Evolutionary conservation across 92 coral and sea anemone genomes (phyloP), one percentile per base, ranked within the genome.

Genomic region (Palythoa grandis): DNA sequence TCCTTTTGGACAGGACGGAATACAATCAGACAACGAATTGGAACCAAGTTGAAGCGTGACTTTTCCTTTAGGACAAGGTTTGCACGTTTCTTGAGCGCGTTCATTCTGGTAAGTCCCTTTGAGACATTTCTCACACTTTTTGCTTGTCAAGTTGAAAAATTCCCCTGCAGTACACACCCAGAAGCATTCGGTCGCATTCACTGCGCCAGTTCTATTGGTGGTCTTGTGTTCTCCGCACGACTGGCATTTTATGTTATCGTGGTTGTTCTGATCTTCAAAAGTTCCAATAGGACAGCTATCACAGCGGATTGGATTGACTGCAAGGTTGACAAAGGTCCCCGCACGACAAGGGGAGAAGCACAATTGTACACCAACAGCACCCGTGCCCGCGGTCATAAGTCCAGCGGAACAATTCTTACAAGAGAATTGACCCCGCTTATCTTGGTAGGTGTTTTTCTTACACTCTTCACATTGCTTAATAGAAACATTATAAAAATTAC

Each of bases 11-110:
- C 85, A 80, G 1, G 85, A 48, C 22, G 85, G 60, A 80, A 80
- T 66, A 52, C 85, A 80, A 24, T 67, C 74, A 66, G 25, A 24
- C 20, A 22, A 20, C 6, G 43, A 39, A 70, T 65, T 80, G 1
- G 85, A 80, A 10, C 73, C 73, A 52, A 17, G 6, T 19, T 12
- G 58, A 57, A 80, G 19, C 60, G 85, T 80, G 52, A 80, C 74
- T 67, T 66, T 66, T 53, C 85, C 85, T 39, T 19, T 53, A 15
- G 85, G 85, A 63, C 85, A 80, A 48, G 1, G 13, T n/a, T 65
- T 80, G 85, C 85, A 80, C 14, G 40, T 65, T 52, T 67, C 85
- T 67, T 80, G 85, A 40, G 85, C 85, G 85, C 74, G 85, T 80
- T 80, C 61, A 29, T 47, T 70, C 39, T 80, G 85, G 72, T 66